phyloP scores from a whole-genome alignment of 2,888 invertebrate species.

The Eristalis pertinax region DNA sequence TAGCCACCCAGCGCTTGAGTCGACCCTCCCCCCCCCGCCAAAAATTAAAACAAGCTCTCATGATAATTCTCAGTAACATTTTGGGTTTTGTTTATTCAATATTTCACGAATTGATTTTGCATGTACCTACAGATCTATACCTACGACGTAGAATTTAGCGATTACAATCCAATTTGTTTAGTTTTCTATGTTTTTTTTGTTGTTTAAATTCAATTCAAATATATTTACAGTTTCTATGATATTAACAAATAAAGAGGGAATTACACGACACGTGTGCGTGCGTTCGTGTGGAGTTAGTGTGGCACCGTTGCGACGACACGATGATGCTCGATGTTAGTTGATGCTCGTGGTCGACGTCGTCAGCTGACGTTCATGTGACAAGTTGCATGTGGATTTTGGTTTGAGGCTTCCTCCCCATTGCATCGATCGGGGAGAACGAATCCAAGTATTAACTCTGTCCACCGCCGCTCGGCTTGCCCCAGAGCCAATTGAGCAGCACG shows the following conservation, averaged over 20 bases:
- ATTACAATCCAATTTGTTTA: conserved; percentile 49
- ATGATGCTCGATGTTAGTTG: conserved; percentile 34
- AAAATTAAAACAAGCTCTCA: not conserved
- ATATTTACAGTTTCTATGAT: conserved; percentile 53
- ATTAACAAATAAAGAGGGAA: conserved; percentile 37
- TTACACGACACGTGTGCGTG: not conserved
- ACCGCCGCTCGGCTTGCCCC: conserved; percentile 84
- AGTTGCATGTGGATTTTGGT: not conserved
- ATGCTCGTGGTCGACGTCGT: not conserved
- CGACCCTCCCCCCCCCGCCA: not conserved
- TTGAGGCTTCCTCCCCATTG: conserved; percentile 42
- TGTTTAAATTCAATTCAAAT: conserved; percentile 25
- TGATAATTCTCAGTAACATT: not conserved
- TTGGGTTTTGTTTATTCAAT: conserved; percentile 20
- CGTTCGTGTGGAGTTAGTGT: not conserved
- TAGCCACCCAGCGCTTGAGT: no score
- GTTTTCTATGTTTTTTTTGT: not conserved
- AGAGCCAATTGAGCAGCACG: conserved; percentile 90
- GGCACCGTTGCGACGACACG: conserved; percentile 6
- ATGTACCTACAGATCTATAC: conserved; percentile 21
- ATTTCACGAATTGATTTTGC: conserved; percentile 34
- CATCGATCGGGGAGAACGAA: conserved; percentile 45
- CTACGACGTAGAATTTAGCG: conserved; percentile 24
- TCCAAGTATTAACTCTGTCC: conserved; percentile 68
- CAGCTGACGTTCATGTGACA: not conserved